A percentile compares a stretch with the other conserved stretches of the same genome.
Conservation (phyloP, 37 sponge, comb jelly and placozoan species). For the Bolinopsis microptera region DNA sequence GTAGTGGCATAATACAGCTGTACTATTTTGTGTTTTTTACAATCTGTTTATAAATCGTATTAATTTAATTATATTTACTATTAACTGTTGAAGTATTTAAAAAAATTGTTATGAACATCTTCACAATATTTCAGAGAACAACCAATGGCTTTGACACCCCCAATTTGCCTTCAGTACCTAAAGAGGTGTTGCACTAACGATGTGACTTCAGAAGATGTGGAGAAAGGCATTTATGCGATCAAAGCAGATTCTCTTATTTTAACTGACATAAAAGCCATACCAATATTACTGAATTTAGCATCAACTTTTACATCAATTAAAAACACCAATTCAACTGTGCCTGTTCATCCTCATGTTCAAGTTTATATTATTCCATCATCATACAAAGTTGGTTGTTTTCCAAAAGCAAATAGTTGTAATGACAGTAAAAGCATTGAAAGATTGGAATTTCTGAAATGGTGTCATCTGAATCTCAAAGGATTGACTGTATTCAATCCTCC, state of each 20-base stretch:
- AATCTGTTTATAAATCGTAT: no score
- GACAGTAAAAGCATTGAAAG: neutral
- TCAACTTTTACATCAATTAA: neutral
- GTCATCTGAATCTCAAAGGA: neutral
- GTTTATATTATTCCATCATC: conserved; percentile 62
- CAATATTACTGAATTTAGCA: conserved; percentile 12
- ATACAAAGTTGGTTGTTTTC: conserved; percentile 17
- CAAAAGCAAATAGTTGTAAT: neutral
- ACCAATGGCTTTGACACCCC: neutral
- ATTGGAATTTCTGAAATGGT: conserved; percentile 18
- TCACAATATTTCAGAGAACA: no score
- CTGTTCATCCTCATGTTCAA: neutral
- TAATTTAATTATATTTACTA: no score
- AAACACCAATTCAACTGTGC: neutral
- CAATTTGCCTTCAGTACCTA: conserved; percentile 12
- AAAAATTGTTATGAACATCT: no score
- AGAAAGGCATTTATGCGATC: neutral
- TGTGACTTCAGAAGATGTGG: neutral
- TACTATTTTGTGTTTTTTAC: no score
- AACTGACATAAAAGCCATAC: conserved; percentile 47
- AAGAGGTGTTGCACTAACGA: neutral
- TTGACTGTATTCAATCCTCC: neutral
- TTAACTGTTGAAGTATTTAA: no score
- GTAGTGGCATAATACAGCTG: no score
- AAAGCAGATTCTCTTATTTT: conserved; percentile 35